Conservation (phyloP, 1,140 invertebrate species). For the Drosophila equinoxialis region DNA sequence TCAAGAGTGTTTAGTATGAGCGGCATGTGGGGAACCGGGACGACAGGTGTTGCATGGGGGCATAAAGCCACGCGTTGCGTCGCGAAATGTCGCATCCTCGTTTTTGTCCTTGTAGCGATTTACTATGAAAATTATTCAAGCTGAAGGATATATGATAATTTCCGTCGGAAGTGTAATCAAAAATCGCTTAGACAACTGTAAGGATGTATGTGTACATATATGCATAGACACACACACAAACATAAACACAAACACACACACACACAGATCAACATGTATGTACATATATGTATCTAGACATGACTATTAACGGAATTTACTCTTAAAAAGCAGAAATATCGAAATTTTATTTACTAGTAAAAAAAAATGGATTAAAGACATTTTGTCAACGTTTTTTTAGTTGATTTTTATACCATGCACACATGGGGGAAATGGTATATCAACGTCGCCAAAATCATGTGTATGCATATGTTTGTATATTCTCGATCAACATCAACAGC, state of each 20-base stretch:
- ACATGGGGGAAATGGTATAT: no score
- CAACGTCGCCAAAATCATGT: neutral
- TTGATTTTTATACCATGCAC: no score
- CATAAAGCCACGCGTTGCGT: neutral
- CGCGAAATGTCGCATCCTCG: slow-evolving; percentile 17
- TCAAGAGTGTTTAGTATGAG: neutral
- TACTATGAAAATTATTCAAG: slow-evolving; percentile 82
- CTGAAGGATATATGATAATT: slow-evolving; percentile 83
- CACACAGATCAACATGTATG: neutral
- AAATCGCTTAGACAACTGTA: slow-evolving; percentile 82
- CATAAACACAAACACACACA: neutral
- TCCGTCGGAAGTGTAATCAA: slow-evolving; percentile 83
- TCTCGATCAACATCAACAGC: no score
- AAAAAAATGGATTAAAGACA: neutral
- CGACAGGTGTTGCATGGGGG: slow-evolving; percentile 28
- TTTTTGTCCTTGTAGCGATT: slow-evolving; percentile 52
- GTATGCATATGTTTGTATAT: neutral
- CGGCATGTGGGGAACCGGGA: neutral
- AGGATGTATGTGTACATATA: neutral
- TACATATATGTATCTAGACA: neutral
- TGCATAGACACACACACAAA: neutral
- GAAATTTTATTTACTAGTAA: neutral
- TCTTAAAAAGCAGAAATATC: neutral
- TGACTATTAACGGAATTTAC: neutral
- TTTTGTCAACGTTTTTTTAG: neutral